phyloP scores from a whole-genome alignment of 2,113 vertebrate genomes.

The Dunckerocampus dactyliophorus region DNA sequence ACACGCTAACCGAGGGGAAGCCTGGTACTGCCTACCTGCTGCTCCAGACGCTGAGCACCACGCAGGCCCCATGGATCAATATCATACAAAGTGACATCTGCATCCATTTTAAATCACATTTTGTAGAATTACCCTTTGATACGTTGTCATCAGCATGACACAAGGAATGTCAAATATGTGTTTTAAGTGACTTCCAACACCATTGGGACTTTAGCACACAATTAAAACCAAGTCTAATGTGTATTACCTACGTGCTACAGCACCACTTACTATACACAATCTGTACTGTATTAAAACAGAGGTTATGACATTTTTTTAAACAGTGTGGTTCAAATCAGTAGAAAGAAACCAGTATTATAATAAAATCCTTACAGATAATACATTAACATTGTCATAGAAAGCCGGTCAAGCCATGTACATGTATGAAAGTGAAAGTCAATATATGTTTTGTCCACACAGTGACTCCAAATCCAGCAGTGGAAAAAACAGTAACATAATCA shows the following conservation, averaged over 20 bases:
- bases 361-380: neutral
- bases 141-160: constrained; percentile 53
- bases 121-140: constrained; percentile 40
- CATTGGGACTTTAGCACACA: constrained; percentile 11
- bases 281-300: neutral
- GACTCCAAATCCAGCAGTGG: too few species aligned
- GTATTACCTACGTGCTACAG: neutral
- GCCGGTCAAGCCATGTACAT: neutral
- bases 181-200: constrained; percentile 47
- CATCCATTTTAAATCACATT: constrained; percentile 51
- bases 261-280: too few species aligned
- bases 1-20: constrained; percentile 38
- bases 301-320: neutral
- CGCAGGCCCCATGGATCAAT: constrained; percentile 40
- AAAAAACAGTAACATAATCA: too few species aligned
- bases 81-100: constrained; percentile 65
- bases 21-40: constrained; percentile 58
- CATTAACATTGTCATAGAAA: neutral
- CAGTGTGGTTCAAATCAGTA: too few species aligned
- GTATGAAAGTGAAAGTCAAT: too few species aligned
- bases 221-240: constrained; percentile 2
- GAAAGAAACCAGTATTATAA: neutral
- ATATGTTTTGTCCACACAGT: too few species aligned
- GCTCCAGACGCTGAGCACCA: constrained; percentile 22
- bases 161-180: constrained; percentile 55